A percentile compares a stretch with the other conserved stretches of the same genome.
Evolutionary conservation across 2,113 vertebrate genomes (phyloP).

Genomic region (Podarcis muralis): DNA sequence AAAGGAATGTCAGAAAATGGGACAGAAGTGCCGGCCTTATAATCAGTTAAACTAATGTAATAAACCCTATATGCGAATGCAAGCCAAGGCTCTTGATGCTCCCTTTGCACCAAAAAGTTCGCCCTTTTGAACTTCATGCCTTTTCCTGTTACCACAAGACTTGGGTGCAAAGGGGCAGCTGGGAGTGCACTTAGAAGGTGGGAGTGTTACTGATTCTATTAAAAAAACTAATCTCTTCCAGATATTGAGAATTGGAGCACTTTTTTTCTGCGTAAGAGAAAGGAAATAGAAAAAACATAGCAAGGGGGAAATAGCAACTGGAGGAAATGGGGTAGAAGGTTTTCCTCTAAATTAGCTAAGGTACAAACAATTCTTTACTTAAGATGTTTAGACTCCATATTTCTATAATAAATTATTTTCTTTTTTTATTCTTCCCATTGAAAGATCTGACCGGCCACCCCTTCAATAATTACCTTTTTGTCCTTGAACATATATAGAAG

Average conservation of each 20-base stretch:
- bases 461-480: constrained; percentile 1
- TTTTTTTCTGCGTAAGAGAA: neutral
- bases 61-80: too few species aligned
- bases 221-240: neutral
- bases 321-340: neutral
- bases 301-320: neutral
- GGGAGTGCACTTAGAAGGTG: neutral
- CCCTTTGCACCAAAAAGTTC: too few species aligned
- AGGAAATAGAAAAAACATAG: neutral
- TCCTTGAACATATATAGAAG: neutral
- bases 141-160: too few species aligned
- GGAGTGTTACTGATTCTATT: neutral
- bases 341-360: neutral
- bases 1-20: too few species aligned
- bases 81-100: too few species aligned
- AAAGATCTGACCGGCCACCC: constrained; percentile 2
- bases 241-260: neutral
- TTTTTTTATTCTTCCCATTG: too few species aligned
- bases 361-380: neutral
- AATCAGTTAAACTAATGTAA: too few species aligned
- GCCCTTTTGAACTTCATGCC: too few species aligned
- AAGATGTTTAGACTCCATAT: neutral
- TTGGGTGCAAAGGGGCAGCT: neutral
- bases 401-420: neutral
- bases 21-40: too few species aligned